These are phyloP conservation scores for Aphidius ervi DNA, from an alignment of 1,140 invertebrate genomes.

Conservation along the genomic window DNA sequence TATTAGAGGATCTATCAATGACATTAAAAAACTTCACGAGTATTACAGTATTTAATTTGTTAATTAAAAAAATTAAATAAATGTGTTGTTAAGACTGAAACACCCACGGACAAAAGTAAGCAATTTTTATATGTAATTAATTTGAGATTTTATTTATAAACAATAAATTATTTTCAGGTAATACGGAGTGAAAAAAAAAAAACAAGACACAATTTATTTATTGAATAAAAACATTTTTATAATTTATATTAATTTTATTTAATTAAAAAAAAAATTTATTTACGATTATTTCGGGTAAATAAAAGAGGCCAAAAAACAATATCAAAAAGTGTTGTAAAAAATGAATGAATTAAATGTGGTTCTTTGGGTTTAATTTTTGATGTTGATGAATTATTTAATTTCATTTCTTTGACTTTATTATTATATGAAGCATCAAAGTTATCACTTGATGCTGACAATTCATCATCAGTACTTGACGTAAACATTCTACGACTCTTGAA, in stretches of 20 bases:
- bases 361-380: too few relatives aligned
- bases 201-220: background rate
- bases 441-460: too few relatives aligned
- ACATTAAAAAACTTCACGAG: conserved; percentile 33
- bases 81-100: conserved; percentile 3
- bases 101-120: conserved; percentile 26
- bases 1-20: conserved; percentile 30
- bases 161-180: conserved; percentile 17
- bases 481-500: too few relatives aligned
- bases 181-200: conserved; percentile 25
- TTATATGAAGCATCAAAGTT: too few relatives aligned
- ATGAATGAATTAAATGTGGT: conserved; percentile 21
- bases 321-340: conserved; percentile 34
- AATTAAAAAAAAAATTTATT: conserved; percentile 13
- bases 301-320: conserved; percentile 39
- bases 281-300: conserved; percentile 27
- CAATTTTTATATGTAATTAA: background rate
- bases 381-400: too few relatives aligned
- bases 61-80: background rate
- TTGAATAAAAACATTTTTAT: background rate
- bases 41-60: conserved; percentile 17
- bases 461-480: too few relatives aligned
- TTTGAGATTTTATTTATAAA: too few relatives aligned
- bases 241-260: background rate
- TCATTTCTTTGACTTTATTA: too few relatives aligned